Conservation (phyloP, 2,113 vertebrate genomes). For the Myotis brandtii region DNA sequence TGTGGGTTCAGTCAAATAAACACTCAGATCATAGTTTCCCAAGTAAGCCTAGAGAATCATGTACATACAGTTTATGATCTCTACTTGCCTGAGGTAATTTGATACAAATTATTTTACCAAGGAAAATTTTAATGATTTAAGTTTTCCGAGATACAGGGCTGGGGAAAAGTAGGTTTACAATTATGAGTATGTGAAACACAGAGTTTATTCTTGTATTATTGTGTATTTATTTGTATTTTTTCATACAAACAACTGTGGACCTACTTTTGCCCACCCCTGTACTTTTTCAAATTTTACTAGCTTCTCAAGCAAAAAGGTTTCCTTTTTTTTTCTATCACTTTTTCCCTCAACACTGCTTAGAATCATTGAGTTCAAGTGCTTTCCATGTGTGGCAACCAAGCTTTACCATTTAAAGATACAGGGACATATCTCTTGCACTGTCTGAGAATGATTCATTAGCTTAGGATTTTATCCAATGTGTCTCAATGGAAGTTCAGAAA, state of each 20-base stretch:
- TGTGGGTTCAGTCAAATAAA: not conserved
- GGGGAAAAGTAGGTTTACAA: not conserved
- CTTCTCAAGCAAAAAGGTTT: slow-evolving; percentile 36
- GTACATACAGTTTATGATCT: not conserved
- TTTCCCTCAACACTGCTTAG: not conserved
- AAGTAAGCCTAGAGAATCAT: not conserved
- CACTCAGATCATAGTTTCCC: not conserved
- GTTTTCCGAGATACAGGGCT: not conserved
- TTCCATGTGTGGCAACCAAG: not conserved
- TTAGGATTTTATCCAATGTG: not conserved
- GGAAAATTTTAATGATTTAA: not conserved
- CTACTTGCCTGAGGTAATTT: not conserved
- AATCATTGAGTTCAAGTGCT: not conserved
- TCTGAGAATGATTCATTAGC: not conserved
- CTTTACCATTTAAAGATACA: slow-evolving; percentile 14
- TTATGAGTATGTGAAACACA: not conserved
- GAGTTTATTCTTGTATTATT: not conserved
- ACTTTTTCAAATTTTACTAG: slow-evolving; percentile 38
- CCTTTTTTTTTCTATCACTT: not conserved
- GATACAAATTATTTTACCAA: slow-evolving; percentile 53
- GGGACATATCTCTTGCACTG: not conserved
- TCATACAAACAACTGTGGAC: not conserved
- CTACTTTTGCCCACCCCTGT: not conserved
- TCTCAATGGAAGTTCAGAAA: slow-evolving; percentile 15
- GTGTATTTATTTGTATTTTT: not conserved